phyloP scores from a whole-genome alignment of 23 tunicate species.

The Pegea sp. region DNA sequence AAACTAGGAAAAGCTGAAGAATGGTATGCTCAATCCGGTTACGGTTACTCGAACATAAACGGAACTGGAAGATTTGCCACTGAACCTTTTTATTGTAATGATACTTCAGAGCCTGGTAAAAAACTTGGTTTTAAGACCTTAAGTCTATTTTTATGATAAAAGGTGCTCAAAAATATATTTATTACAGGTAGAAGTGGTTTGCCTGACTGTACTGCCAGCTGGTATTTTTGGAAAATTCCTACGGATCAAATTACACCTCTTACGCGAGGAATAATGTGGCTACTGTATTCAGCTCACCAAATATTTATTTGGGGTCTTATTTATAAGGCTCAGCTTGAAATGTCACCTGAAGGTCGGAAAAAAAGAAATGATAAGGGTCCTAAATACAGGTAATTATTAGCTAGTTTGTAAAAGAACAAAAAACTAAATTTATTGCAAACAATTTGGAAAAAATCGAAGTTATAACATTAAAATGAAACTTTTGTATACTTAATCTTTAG shows the following conservation, averaged over 20 bases:
- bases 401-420: too few species aligned
- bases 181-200: slow-evolving; percentile 11
- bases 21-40: slow-evolving; percentile 24
- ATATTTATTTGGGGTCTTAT: slow-evolving; percentile 27
- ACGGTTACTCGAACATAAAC: slow-evolving; percentile 6
- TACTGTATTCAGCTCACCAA: slow-evolving; percentile 28
- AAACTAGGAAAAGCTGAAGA: slow-evolving; percentile 9
- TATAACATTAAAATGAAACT: too few species aligned
- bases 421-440: too few species aligned
- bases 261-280: slow-evolving; percentile 26
- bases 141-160: background rate
- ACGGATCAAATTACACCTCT: slow-evolving; percentile 7
- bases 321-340: slow-evolving; percentile 10
- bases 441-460: too few species aligned
- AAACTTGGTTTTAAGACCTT: background rate
- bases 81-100: slow-evolving; percentile 22
- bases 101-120: slow-evolving; percentile 10
- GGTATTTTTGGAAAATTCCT: slow-evolving; percentile 69
- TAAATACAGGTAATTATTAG: background rate
- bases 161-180: background rate
- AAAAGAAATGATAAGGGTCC: background rate
- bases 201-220: slow-evolving; percentile 7
- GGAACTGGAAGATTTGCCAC: slow-evolving; percentile 5
- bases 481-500: too few species aligned
- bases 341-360: background rate